A percentile compares a stretch with the other conserved stretches of the same genome.
Evolutionary conservation across 2,113 vertebrate genomes (phyloP).

Genomic region (Cephalopholis sonnerati): DNA sequence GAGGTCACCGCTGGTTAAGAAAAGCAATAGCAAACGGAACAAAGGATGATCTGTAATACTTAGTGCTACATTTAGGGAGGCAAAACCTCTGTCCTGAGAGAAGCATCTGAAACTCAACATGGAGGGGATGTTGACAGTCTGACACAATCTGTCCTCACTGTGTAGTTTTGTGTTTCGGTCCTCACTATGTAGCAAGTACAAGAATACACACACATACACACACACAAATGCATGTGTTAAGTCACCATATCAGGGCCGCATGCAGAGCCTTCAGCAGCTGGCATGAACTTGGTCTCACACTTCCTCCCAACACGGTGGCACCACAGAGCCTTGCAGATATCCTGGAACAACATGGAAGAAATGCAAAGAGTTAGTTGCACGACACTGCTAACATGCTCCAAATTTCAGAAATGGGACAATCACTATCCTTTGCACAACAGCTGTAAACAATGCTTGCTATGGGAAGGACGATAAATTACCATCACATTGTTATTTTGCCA

Average conservation of each 20-base stretch:
- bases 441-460: slow-evolving; percentile 37
- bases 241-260: slow-evolving; percentile 92
- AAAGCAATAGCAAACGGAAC: too few relatives aligned
- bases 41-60: too few relatives aligned
- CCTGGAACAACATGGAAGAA: slow-evolving; percentile 77
- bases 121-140: too few relatives aligned
- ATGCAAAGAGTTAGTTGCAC: slow-evolving; percentile 9
- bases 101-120: too few relatives aligned
- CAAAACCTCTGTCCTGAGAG: too few relatives aligned
- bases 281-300: slow-evolving; percentile 96
- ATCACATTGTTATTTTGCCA: slow-evolving; percentile 50
- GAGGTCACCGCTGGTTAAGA: too few relatives aligned
- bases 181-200: neutral
- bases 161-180: too few relatives aligned
- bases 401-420: slow-evolving; percentile 26
- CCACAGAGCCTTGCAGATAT: slow-evolving; percentile 95
- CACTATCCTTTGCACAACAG: slow-evolving; percentile 29
- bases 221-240: slow-evolving; percentile 27
- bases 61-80: too few relatives aligned
- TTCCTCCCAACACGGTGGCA: slow-evolving; percentile 93
- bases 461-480: slow-evolving; percentile 42
- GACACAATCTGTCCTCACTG: too few relatives aligned
- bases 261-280: slow-evolving; percentile 91
- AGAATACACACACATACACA: slow-evolving; percentile 21
- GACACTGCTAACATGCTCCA: neutral